Base-by-base conservation (phyloP, 92 coral and sea anemone species). In the Paramuricea clavata region DNA sequence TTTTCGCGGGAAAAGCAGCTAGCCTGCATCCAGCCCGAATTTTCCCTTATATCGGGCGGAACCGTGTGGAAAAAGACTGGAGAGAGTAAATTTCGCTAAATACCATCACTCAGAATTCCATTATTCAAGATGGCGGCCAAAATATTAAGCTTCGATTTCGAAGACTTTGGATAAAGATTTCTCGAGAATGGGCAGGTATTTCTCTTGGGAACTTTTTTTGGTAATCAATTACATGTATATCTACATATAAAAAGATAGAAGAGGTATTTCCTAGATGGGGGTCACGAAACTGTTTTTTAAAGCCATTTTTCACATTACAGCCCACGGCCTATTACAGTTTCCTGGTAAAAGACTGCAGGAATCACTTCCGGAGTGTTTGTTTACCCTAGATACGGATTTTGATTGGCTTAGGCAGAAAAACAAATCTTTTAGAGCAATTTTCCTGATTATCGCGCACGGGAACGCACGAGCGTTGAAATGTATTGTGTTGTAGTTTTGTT, bases 121-220 rank as follows among this genome's bases (percentile, higher is more conserved):
- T n/a, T 3, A 17, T 67, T 67, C 74, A 67, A 67, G 74, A 67
- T 67, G 74, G 74, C 36, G 39, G 34, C 74, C 33, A 71, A 32
- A 42, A 71, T 42, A 71, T 7, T 49, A 71, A 35, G 25, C 47
- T 13, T 22, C 77, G 77, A 71, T 21, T 0, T 28, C 6, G 70
- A 4, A 26, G 33, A 28, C 12, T 62, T 62, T 30, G 35, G 35
- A 23, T 10, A 62, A 9, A 17, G 35, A 62, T 62, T 62, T 62
- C 70, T 62, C 35, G 12, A 12, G 35, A 62, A 12, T 10, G 77
- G n/a, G 77, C 77, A 9, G 54, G 28, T 71, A 32, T 32, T 71
- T 71, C 30, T 16, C 35, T 71, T 32, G 77, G 77, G 77, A 71
- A 71, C 77, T 71, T 71, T 71, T 67, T 71, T 6, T 71, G 50